These are phyloP conservation scores for Hydrotaea diabolus DNA, from an alignment of 2,888 invertebrate genomes.

Conservation along the genomic window DNA sequence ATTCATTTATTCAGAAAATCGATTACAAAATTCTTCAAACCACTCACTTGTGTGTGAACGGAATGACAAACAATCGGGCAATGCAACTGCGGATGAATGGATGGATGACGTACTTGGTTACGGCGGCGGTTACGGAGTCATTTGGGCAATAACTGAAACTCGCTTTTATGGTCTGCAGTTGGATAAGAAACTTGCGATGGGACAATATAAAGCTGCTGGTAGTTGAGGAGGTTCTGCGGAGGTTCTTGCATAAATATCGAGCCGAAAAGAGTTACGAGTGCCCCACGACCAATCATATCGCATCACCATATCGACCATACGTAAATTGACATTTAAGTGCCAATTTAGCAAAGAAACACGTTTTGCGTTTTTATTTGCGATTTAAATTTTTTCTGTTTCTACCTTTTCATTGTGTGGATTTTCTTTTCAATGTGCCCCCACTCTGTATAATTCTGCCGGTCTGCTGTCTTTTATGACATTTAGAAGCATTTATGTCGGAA, in stretches of 20 bases:
- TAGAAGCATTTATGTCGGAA: neutral
- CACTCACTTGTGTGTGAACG: conserved; percentile 35
- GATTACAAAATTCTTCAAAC: conserved; percentile 49
- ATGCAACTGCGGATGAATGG: neutral
- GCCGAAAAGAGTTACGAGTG: neutral
- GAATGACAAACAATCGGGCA: neutral
- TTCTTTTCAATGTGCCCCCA: neutral
- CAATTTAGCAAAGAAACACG: neutral
- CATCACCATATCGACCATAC: conserved; percentile 5
- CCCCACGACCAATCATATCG: neutral
- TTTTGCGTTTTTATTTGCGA: neutral
- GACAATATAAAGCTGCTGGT: neutral
- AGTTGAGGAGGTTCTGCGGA: neutral
- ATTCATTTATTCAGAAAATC: conserved; percentile 52
- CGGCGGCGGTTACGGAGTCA: neutral
- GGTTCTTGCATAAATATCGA: conserved; percentile 1
- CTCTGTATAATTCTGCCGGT: neutral
- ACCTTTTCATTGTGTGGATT: no score
- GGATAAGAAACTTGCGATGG: neutral
- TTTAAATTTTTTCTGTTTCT: no score
- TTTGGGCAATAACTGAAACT: neutral
- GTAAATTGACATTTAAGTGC: conserved; percentile 23
- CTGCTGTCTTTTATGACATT: neutral
- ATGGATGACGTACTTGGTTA: conserved; percentile 1
- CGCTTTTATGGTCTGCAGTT: neutral